phyloP scores from a whole-genome alignment of 1,140 invertebrate genomes.

The Diachasma alloeum region DNA sequence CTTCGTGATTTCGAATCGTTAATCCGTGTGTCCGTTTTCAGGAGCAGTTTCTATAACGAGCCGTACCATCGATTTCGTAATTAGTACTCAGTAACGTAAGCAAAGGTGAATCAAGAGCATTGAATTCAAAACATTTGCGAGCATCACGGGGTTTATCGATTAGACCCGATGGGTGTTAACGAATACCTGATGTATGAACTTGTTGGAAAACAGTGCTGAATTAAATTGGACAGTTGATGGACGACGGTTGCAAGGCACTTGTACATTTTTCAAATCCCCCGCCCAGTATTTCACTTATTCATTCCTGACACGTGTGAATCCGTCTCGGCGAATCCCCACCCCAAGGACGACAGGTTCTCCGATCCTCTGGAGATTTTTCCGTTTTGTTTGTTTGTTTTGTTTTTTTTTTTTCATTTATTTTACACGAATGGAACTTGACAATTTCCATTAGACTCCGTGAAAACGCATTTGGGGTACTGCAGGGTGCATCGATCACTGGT shows the following conservation, averaged over 20 bases:
- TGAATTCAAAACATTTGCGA: neutral
- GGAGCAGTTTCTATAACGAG: constrained; percentile 5
- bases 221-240: neutral
- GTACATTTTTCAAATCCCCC: neutral
- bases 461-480: too few species aligned
- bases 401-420: too few species aligned
- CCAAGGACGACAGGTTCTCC: neutral
- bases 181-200: neutral
- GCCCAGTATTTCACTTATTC: too few species aligned
- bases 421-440: too few species aligned
- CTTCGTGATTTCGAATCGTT: neutral
- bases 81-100: neutral
- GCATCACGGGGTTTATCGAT: neutral
- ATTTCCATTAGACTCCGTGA: too few species aligned
- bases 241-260: neutral
- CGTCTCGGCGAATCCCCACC: too few species aligned
- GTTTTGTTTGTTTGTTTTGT: too few species aligned
- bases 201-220: neutral
- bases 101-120: neutral
- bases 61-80: neutral
- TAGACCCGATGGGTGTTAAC: neutral
- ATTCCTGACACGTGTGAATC: too few species aligned
- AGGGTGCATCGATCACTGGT: too few species aligned
- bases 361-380: too few species aligned
- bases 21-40: constrained; percentile 1